Base-by-base conservation (phyloP, 2,888 invertebrate genomes). In the Deroplatys truncata region DNA sequence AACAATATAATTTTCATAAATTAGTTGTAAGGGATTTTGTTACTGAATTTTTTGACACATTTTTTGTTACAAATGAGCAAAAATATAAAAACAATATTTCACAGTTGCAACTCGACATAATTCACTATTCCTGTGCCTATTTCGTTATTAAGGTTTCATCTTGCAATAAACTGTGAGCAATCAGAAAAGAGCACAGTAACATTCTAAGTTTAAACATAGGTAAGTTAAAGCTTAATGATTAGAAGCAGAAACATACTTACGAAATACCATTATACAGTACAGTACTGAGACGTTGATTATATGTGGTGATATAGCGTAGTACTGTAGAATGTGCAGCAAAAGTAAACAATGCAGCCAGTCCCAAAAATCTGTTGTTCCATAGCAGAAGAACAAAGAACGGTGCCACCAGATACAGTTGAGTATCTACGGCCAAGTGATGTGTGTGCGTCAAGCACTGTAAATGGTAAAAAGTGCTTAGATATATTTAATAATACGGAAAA, bases 361-460 rank as follows among this genome's bases (percentile, higher is more conserved):
- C 94, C n/a, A 94, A 89, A 31, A 91, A 92, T 85, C 92, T 92
- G 91, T 91, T 93, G 91, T 93, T 93, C 94, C 94, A 94, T n/a
- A 95, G 92, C 16, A 94, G 83, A 89, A 94, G 92, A 93, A 95
- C 94, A 72, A 95, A 92, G 0, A 94, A 93, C 0, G 95, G 92
- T 0, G 95, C 94, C 0, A 94, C 93, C 8, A 95, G 92, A 92
- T 94, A 95, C 29, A 95, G 92, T 91, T 95, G 95, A 94, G 95
- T 95, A 91, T 95, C 95, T 92, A 95, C 94, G 20, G 94, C 95
- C 90, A 95, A 93, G 91, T 95, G 95, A 91, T 95, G 95, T 0
- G 95, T 95, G 92, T 95, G 95, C 10, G 95, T 95, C 4, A 95
- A 92, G 91, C 95, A 95, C 95, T 95, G 93, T 49, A 93, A 93